phyloP scores from a whole-genome alignment of 2,888 invertebrate species.

The Achlya flavicornis region DNA sequence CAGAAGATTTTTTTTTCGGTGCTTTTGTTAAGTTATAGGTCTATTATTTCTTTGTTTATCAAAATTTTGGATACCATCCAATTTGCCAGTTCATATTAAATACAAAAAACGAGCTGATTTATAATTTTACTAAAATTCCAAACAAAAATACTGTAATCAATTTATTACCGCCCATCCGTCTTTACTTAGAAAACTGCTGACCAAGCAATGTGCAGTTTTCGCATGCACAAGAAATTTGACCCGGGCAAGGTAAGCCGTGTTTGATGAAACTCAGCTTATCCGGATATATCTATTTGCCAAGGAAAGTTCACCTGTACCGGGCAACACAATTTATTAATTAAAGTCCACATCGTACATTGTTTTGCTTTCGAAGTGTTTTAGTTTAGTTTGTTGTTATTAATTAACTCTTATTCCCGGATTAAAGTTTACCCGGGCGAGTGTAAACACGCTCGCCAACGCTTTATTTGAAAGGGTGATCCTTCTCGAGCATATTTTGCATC shows the following conservation, averaged over 20 bases:
- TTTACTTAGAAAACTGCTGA: neutral
- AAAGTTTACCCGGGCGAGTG: slow-evolving; percentile 26
- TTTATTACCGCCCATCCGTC: neutral
- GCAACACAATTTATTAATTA: neutral
- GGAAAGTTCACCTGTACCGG: slow-evolving; percentile 1
- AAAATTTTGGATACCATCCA: neutral
- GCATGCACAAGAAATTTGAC: neutral
- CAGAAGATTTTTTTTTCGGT: neutral
- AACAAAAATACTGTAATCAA: neutral
- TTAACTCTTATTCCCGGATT: slow-evolving; percentile 33
- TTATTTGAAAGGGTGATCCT: slow-evolving; percentile 20
- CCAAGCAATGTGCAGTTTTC: neutral
- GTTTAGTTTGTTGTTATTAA: slow-evolving; percentile 36
- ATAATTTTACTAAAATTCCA: neutral
- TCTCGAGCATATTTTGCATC: neutral
- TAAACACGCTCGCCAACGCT: slow-evolving; percentile 28
- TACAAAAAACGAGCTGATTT: neutral
- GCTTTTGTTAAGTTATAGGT: neutral
- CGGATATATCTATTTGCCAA: slow-evolving; percentile 5
- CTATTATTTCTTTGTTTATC: neutral
- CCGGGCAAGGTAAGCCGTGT: slow-evolving; percentile 3
- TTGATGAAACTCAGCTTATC: slow-evolving; percentile 6
- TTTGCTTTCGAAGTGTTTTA: slow-evolving; percentile 14
- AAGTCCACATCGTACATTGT: slow-evolving; percentile 9
- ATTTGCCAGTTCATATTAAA: too few species aligned